A percentile compares a stretch with the other conserved stretches of the same genome.
Conservation (phyloP, 2,113 vertebrate genomes). For the Callospermophilus lateralis region DNA sequence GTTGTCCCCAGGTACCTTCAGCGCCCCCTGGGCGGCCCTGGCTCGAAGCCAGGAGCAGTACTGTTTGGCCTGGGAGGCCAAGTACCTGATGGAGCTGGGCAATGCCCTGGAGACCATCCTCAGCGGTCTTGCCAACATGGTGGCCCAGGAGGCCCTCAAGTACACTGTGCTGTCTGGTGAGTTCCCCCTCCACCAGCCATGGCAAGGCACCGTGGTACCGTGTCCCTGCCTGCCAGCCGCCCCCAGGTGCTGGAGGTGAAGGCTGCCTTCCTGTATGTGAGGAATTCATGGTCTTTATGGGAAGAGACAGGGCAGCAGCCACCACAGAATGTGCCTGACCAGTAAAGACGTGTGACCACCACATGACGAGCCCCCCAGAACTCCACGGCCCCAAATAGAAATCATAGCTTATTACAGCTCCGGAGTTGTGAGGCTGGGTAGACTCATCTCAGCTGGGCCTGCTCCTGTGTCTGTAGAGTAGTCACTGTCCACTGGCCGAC, state of each 20-base stretch:
- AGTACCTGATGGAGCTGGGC: slow-evolving; percentile 96
- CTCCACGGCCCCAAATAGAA: not conserved
- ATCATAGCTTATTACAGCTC: not conserved
- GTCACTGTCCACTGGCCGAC: not conserved
- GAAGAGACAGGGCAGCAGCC: not conserved
- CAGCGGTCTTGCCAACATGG: slow-evolving; percentile 95
- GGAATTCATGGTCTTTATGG: not conserved
- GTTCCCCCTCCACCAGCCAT: not conserved
- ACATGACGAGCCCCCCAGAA: not conserved
- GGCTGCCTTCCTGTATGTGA: not conserved
- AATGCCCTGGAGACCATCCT: slow-evolving; percentile 92
- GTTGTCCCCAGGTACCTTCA: slow-evolving; percentile 90
- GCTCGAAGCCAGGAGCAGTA: slow-evolving; percentile 94
- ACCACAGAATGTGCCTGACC: not conserved
- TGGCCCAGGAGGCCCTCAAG: slow-evolving; percentile 98
- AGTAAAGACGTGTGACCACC: not conserved
- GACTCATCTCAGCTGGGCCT: not conserved
- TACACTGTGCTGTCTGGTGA: slow-evolving; percentile 96
- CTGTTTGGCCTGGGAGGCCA: slow-evolving; percentile 98
- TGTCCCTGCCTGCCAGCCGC: not conserved
- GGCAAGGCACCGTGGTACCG: not conserved
- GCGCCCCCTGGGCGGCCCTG: slow-evolving; percentile 94
- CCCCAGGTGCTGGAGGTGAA: not conserved
- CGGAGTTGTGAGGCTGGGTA: not conserved
- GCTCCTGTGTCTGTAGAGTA: not conserved